Base-by-base conservation (phyloP, 2,113 vertebrate genomes). In the Hippopotamus amphibius region DNA sequence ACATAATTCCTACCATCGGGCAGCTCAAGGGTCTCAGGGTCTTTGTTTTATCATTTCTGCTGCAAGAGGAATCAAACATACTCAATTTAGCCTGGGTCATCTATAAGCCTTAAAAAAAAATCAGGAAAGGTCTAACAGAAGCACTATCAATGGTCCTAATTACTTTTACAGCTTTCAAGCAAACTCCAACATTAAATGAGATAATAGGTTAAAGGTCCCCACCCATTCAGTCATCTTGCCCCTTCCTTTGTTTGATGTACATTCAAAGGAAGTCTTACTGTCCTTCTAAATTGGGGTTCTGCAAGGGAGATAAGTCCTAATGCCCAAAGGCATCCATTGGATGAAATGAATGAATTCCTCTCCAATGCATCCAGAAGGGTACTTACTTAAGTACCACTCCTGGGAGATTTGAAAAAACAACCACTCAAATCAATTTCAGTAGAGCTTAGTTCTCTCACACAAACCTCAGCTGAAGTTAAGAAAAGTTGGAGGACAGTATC, bases 391-490 rank as follows among this genome's bases (percentile, higher is more conserved):
- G 33, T 46, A 41, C 15, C 14, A 37, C 55, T 90, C 50, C 63
- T 71, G 48, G 59, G 69, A 76, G 28, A 94, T 30, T 48, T 53
- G 12, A 48, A 63, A 93, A 96, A 92, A 96, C n/a, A 50, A 87
- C 22, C 3, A 21, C 6, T 77, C 4, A 9, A 15, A 13, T 95
- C 41, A 14, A 92, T 92, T 96, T 76, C 65, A 48, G 48, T 76
- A 83, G 84, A 41, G 24, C n/a, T 93, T 76, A n/a, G 37, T 77
- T 71, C 87, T 96, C 53, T 90, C 69, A 76, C 17, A 81, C 1
- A 46, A 95, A 92, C 59, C 28, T 96, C 33, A 84, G 55, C 24
- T 82, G n/a, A 90, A 87, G 41, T 26, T 68, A 90, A 82, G 81
- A 59, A 96, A 96, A 53, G 9, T 24, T 96, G 15, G 21, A 80